Base-by-base conservation (phyloP, 2,797 vertebrate species). In the Ambastaia sidthimunki region DNA sequence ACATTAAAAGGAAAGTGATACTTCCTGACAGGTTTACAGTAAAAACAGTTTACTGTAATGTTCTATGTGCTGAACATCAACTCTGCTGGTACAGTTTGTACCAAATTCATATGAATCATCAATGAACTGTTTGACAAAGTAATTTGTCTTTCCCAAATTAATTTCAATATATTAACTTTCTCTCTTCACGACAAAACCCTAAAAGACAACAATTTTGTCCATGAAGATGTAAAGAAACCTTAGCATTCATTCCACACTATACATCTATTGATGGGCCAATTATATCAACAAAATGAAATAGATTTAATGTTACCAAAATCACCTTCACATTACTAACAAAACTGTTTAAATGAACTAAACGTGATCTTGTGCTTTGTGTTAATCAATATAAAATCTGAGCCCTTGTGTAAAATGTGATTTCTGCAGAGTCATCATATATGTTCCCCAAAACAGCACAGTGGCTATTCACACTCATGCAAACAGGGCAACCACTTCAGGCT, bases 361-460 rank as follows among this genome's bases (percentile, higher is more conserved):
- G 21, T 62, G 7, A 19, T 63, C 31, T 62, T 19, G 21, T 18
- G 3, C 52, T 60, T 71, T 55, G 28, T 11, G 1, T 44, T 47
- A 44, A 68, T 47, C 11, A 10, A 44, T 44, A 44, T 41, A n/a
- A 66, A 75, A 54, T 48, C 47, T 62, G 47, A 77, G 74, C 25
- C 13, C 37, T 65, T 62, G 65, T 74, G 62, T 59, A 55, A 13
- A 47, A 78, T 47, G 28, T 50, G 25, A 50, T 65, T 76, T 60
- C 50, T 71, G 54, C 54, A 3, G 16, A 55, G 70, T 80, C 63
- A 78, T 60, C n/a, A 12, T 41, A 12, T 41, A 52, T 69, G 73
- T 63, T 85, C 60, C 78, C 75, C 76, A 82, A 85, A 82, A 85
- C 79, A 71, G 65, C 73, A 87, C 85, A 87, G 81, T 57, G 52